A percentile compares a stretch with the other conserved stretches of the same genome.
These are phyloP conservation scores for Hirudinaria manillensis DNA, from an alignment of 2,888 invertebrate genomes.

Conservation along the genomic window DNA sequence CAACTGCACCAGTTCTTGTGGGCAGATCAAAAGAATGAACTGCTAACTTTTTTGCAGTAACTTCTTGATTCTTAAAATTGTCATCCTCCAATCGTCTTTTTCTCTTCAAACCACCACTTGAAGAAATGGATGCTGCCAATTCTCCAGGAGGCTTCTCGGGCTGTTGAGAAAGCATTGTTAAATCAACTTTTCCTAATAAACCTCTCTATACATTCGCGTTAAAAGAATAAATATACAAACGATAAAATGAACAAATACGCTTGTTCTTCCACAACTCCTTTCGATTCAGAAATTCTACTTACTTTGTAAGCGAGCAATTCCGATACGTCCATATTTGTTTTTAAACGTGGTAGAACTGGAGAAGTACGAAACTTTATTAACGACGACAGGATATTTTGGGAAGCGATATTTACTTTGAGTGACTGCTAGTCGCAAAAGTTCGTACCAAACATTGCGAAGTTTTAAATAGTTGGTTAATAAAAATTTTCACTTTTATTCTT, in stretches of 20 bases:
- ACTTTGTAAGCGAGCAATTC: slow-evolving; percentile 50
- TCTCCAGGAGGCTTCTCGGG: slow-evolving; percentile 31
- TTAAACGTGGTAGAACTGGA: no score
- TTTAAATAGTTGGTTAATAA: no score
- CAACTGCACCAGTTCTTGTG: not conserved
- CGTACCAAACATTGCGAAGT: no score
- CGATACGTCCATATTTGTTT: slow-evolving; percentile 46
- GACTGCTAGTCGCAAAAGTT: no score
- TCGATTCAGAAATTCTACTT: slow-evolving; percentile 15
- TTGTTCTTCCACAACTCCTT: no score
- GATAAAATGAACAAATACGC: not conserved
- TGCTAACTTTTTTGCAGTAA: not conserved
- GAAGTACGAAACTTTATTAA: no score
- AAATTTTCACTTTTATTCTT: no score
- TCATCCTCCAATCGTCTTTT: slow-evolving; percentile 32
- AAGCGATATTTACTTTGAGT: no score
- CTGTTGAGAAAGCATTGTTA: slow-evolving; percentile 6
- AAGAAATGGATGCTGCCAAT: not conserved
- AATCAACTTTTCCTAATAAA: not conserved
- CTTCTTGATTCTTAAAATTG: slow-evolving; percentile 3
- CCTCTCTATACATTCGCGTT: no score
- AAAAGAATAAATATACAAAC: no score
- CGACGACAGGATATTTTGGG: no score
- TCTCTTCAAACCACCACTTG: slow-evolving; percentile 16
- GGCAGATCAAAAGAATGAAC: not conserved